phyloP scores from a whole-genome alignment of 2,888 invertebrate genomes.

The Pasiphila rectangulata region DNA sequence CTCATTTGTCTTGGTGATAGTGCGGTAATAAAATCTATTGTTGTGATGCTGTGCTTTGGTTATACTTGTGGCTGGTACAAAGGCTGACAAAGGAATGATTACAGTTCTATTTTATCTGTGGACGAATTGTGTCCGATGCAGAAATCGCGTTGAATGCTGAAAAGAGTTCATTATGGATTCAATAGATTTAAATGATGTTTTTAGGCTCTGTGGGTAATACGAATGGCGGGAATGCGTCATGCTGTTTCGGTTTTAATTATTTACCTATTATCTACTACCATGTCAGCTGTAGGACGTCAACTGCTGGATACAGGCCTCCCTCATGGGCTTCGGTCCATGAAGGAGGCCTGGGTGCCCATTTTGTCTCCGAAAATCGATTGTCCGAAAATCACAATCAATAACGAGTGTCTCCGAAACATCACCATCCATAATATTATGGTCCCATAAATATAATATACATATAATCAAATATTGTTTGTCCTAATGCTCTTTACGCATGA shows the following conservation, averaged over 20 bases:
- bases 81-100: conserved; percentile 31
- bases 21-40: conserved; percentile 68
- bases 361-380: too few relatives aligned
- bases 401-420: too few relatives aligned
- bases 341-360: too few relatives aligned
- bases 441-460: too few relatives aligned
- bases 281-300: too few relatives aligned
- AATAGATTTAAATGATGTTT: not conserved
- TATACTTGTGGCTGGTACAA: conserved; percentile 31
- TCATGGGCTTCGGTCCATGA: too few relatives aligned
- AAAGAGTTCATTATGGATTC: conserved; percentile 18
- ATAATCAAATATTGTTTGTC: too few relatives aligned
- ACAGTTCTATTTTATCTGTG: conserved; percentile 3
- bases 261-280: too few relatives aligned
- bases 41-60: conserved; percentile 31
- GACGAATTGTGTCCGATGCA: conserved; percentile 28
- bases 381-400: too few relatives aligned
- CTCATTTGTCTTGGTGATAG: conserved; percentile 76
- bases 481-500: too few relatives aligned
- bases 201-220: not conserved
- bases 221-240: not conserved
- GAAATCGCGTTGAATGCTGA: conserved; percentile 36
- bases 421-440: too few relatives aligned
- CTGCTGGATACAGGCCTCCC: too few relatives aligned
- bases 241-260: not conserved